phyloP scores from a whole-genome alignment of 1,140 invertebrate species.

The Panagrolaimus sp. region DNA sequence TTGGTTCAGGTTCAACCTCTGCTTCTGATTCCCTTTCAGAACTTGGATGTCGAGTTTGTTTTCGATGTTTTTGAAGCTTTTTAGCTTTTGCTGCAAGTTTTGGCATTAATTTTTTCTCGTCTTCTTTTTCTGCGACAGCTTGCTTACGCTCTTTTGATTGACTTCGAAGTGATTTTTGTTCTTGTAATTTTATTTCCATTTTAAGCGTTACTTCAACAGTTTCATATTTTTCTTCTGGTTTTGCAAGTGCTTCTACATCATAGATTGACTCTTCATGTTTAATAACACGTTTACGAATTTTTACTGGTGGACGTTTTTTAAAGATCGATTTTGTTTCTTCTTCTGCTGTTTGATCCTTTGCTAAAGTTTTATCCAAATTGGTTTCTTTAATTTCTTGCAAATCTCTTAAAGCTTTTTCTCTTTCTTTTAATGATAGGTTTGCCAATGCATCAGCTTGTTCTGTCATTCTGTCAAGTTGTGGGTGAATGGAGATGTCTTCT shows the following conservation, averaged over 20 bases:
- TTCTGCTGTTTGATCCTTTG: no score
- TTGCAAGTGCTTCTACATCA: neutral
- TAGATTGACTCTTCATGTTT: no score
- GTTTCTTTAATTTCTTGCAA: no score
- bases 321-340: neutral
- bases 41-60: neutral
- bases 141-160: no score
- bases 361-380: no score
- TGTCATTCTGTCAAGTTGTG: no score
- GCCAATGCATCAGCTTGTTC: no score
- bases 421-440: no score
- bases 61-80: slow-evolving; percentile 3
- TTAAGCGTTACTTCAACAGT: slow-evolving; percentile 4
- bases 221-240: slow-evolving; percentile 3
- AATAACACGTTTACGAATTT: no score
- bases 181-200: neutral
- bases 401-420: no score
- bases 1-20: neutral
- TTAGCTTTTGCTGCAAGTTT: neutral
- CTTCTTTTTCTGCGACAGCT: neutral
- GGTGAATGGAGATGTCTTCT: no score
- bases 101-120: neutral
- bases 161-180: neutral
- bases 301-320: slow-evolving; percentile 1
- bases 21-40: neutral